These are phyloP conservation scores for Eupsittula cactorum DNA, from an alignment of 2,113 vertebrate genomes.

Conservation along the genomic window DNA sequence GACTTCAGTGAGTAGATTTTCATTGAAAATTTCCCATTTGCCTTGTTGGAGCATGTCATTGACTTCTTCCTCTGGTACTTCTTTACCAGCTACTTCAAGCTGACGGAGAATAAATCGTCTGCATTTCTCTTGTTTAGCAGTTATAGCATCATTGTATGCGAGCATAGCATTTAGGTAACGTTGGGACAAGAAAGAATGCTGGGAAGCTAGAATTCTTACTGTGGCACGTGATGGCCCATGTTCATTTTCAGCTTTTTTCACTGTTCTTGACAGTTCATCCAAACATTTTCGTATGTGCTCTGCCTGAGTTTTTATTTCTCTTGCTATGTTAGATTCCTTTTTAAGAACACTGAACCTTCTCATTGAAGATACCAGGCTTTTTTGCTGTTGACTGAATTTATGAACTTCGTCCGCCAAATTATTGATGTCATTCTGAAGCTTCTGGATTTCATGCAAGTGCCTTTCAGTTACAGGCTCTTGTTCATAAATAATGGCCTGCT, in stretches of 20 bases:
- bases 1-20: constrained; percentile 88
- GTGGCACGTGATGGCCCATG: constrained; percentile 75
- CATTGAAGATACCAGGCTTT: constrained; percentile 86
- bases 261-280: constrained; percentile 79
- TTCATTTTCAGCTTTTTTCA: constrained; percentile 79
- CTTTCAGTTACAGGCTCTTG: constrained; percentile 86
- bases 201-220: constrained; percentile 83
- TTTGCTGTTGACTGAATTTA: constrained; percentile 89
- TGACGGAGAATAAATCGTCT: constrained; percentile 90
- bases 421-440: constrained; percentile 84
- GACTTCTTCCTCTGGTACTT: constrained; percentile 87
- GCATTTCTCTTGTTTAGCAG: constrained; percentile 89
- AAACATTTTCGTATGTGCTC: constrained; percentile 83
- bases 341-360: constrained; percentile 93
- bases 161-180: constrained; percentile 87
- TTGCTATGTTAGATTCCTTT: constrained; percentile 85
- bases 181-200: constrained; percentile 80
- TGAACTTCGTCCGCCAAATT: constrained; percentile 82
- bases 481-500: constrained; percentile 90
- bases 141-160: constrained; percentile 84
- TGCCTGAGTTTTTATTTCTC: constrained; percentile 87
- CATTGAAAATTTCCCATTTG: constrained; percentile 95
- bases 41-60: constrained; percentile 90
- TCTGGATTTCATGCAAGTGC: constrained; percentile 85
- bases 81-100: constrained; percentile 89